Evolutionary conservation across 2,888 invertebrate genomes (phyloP).

Genomic region (Lamellibrachia columna): DNA sequence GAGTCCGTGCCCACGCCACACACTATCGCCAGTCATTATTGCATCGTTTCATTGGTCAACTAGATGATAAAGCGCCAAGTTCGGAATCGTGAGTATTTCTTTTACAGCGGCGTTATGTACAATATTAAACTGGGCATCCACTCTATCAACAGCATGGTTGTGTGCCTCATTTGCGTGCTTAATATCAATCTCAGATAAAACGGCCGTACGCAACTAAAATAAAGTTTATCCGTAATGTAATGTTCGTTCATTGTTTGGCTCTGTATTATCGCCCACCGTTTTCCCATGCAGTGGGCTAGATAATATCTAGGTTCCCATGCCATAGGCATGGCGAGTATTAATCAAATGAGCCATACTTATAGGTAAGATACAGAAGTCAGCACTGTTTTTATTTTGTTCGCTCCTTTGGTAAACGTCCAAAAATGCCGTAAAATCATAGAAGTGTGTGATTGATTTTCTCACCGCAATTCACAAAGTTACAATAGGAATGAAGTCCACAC

Average conservation of each 20-base stretch:
- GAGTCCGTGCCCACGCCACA: not conserved
- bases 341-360: too few relatives aligned
- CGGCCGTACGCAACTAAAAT: not conserved
- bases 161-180: not conserved
- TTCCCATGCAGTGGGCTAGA: too few relatives aligned
- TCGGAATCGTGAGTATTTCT: not conserved
- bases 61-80: constrained; percentile 12
- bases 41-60: not conserved
- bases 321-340: not conserved
- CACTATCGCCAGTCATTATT: not conserved
- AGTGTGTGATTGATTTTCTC: not conserved
- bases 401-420: not conserved
- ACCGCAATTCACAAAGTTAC: too few relatives aligned
- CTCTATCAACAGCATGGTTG: not conserved
- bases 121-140: not conserved
- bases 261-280: not conserved
- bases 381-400: not conserved
- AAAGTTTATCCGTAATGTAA: not conserved
- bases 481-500: too few relatives aligned
- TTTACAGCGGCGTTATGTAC: not conserved
- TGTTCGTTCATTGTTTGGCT: not conserved
- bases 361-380: too few relatives aligned
- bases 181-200: not conserved
- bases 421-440: not conserved
- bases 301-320: too few relatives aligned